A percentile compares a stretch with the other conserved stretches of the same genome.
Evolutionary conservation across 2,888 invertebrate species (phyloP).

Genomic region (Drosophila mercatorum): DNA sequence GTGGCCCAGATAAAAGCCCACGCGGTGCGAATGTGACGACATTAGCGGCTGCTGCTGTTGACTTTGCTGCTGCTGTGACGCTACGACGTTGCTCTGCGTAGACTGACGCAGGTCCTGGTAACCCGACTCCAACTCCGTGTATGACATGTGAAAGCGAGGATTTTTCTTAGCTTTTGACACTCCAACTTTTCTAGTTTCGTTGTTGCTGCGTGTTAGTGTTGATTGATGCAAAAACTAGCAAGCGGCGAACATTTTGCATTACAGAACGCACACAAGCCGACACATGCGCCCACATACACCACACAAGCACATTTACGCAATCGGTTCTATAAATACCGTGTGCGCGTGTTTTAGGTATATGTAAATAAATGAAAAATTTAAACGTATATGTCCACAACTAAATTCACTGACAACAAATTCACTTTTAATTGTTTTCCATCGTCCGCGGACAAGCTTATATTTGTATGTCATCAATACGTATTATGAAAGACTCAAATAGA

Average conservation of each 20-base stretch:
- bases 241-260: slow-evolving; percentile 27
- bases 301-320: neutral
- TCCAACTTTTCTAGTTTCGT: neutral
- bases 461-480: too few species aligned
- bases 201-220: slow-evolving; percentile 21
- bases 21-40: slow-evolving; percentile 58
- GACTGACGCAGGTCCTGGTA: slow-evolving; percentile 90
- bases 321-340: too few species aligned
- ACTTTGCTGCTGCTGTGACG: slow-evolving; percentile 44
- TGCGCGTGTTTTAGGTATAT: too few species aligned
- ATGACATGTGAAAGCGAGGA: slow-evolving; percentile 88
- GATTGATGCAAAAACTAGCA: slow-evolving; percentile 29
- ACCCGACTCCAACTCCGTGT: slow-evolving; percentile 96
- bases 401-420: too few species aligned
- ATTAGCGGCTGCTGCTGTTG: slow-evolving; percentile 35
- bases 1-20: slow-evolving; percentile 90
- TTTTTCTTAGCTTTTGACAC: neutral
- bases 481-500: too few species aligned
- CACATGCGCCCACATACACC: slow-evolving; percentile 1
- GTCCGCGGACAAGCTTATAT: too few species aligned
- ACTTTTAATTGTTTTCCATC: too few species aligned
- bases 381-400: too few species aligned
- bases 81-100: slow-evolving; percentile 50
- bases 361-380: too few species aligned
- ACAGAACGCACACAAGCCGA: neutral